Conservation (phyloP, 1,140 invertebrate genomes). For the Caenorhabditis inopinata region DNA sequence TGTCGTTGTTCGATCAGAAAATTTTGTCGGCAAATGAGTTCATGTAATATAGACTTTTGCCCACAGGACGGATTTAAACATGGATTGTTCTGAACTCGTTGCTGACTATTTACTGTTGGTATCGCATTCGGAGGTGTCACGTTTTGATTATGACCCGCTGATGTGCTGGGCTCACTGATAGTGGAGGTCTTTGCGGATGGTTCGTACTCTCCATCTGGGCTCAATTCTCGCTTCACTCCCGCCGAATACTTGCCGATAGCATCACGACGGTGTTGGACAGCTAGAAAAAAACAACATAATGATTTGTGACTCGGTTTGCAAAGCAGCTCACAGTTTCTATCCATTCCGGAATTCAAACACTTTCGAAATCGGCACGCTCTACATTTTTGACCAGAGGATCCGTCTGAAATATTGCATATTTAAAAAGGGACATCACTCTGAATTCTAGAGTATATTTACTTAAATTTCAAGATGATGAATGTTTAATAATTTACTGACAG, state of each 20-base stretch:
- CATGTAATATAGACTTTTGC: background rate
- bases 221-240: conserved; percentile 53
- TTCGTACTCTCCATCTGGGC: background rate
- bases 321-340: conserved; percentile 43
- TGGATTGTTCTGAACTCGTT: background rate
- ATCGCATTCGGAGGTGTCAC: background rate
- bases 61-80: background rate
- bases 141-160: background rate
- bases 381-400: conserved; percentile 54
- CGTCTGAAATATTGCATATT: too few relatives aligned
- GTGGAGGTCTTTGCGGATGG: background rate
- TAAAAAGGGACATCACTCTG: too few relatives aligned
- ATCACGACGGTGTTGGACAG: conserved; percentile 59
- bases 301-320: background rate
- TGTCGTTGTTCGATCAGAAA: background rate
- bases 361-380: conserved; percentile 56
- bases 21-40: conserved; percentile 12
- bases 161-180: background rate
- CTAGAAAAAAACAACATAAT: conserved; percentile 46
- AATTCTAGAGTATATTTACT: too few relatives aligned
- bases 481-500: too few relatives aligned
- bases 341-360: conserved; percentile 56
- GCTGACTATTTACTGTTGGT: background rate
- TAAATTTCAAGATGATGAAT: too few relatives aligned
- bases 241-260: conserved; percentile 59